A percentile compares a stretch with the other conserved stretches of the same genome.
These are phyloP conservation scores for Temnopleurus reevesii DNA, from an alignment of 53 echinoderm and acorn worm genomes.

Conservation along the genomic window DNA sequence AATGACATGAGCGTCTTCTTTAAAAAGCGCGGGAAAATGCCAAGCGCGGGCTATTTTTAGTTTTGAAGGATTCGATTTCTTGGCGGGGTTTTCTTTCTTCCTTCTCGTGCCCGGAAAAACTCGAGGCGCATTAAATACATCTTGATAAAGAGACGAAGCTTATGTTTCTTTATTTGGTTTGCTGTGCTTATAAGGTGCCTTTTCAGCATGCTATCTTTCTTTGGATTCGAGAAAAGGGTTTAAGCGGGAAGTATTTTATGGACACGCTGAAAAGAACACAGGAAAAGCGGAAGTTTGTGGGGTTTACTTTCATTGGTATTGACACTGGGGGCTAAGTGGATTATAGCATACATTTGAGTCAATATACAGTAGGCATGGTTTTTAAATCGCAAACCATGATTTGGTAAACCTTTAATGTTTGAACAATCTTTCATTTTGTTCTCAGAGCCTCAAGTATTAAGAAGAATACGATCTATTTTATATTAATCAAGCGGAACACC, in stretches of 20 bases:
- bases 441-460: no score
- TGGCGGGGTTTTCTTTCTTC: not conserved
- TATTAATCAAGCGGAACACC: no score
- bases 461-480: no score
- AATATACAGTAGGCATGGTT: no score
- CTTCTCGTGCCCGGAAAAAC: not conserved
- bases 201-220: not conserved
- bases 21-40: not conserved
- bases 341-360: no score
- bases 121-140: constrained; percentile 12
- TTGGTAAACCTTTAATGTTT: no score
- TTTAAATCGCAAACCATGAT: no score
- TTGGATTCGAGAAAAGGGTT: not conserved
- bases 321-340: not conserved
- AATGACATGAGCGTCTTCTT: not conserved
- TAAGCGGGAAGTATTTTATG: not conserved
- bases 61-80: not conserved
- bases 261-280: not conserved
- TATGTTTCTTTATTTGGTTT: not conserved
- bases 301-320: not conserved
- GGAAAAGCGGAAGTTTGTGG: not conserved
- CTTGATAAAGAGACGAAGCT: not conserved
- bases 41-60: not conserved
- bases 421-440: no score
- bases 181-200: not conserved